Percentiles rank a stretch among this genome's conserved stretches.
These are phyloP conservation scores for Stenodema calcarata DNA, from an alignment of 2,888 invertebrate genomes.

Conservation along the genomic window DNA sequence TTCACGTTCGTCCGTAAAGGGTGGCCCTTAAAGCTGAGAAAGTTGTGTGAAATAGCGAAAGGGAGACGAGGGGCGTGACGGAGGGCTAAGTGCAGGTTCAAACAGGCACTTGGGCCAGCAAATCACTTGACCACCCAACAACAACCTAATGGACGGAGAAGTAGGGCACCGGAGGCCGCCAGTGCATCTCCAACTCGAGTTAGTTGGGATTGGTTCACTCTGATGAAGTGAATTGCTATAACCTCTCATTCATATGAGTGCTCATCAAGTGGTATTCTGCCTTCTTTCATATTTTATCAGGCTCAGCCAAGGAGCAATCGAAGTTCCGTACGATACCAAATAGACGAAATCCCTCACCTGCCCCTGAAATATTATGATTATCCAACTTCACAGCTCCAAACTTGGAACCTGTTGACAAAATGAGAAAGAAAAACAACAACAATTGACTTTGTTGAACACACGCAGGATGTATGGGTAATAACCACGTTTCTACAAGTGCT, in stretches of 20 bases:
- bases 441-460: no score
- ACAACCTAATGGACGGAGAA: constrained; percentile 12
- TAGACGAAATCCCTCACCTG: no score
- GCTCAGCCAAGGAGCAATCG: no score
- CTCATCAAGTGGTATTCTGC: background rate
- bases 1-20: background rate
- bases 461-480: no score
- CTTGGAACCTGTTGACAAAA: no score
- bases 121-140: constrained; percentile 29
- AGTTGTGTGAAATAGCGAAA: background rate
- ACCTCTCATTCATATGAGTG: no score
- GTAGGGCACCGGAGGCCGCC: background rate
- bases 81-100: constrained; percentile 5
- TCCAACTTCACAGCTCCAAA: no score
- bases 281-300: background rate
- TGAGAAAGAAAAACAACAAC: no score
- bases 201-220: background rate
- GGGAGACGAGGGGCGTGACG: background rate
- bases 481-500: no score
- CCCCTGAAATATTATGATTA: no score
- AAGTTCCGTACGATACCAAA: no score
- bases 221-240: background rate
- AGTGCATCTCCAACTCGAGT: background rate
- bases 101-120: constrained; percentile 17
- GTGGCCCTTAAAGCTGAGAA: background rate